These are phyloP conservation scores for Rhimphoctona megacephalus DNA, from an alignment of 2,888 invertebrate species.

Conservation along the genomic window DNA sequence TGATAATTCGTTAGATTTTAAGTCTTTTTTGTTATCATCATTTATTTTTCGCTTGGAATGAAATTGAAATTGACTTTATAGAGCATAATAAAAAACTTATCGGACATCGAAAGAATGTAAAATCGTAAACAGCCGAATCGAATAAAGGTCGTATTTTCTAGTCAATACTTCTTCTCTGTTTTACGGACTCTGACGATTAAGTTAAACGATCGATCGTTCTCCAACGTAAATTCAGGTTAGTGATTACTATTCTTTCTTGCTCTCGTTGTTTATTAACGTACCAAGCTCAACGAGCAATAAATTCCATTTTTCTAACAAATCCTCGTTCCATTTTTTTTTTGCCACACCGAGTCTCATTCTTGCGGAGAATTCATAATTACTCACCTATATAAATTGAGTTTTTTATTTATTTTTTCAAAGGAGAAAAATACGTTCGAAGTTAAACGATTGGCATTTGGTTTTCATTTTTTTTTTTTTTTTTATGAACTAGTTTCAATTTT, in stretches of 20 bases:
- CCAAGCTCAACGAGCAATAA: not conserved
- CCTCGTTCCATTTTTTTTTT: not conserved
- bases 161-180: not conserved
- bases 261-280: constrained; percentile 1
- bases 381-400: not conserved
- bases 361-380: not conserved
- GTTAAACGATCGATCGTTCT: constrained; percentile 38
- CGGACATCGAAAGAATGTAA: not conserved
- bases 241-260: constrained; percentile 15
- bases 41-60: not conserved
- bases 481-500: not conserved
- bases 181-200: not conserved
- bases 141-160: not conserved
- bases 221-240: not conserved
- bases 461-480: no score
- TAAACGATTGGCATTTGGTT: no score
- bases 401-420: not conserved
- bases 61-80: not conserved
- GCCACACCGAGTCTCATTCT: not conserved
- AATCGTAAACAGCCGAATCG: not conserved
- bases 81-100: not conserved
- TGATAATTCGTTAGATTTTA: not conserved
- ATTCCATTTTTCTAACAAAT: not conserved
- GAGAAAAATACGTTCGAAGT: no score
- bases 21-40: not conserved